Conservation (phyloP, 2,888 invertebrate species). For the Tetranychus piercei region DNA sequence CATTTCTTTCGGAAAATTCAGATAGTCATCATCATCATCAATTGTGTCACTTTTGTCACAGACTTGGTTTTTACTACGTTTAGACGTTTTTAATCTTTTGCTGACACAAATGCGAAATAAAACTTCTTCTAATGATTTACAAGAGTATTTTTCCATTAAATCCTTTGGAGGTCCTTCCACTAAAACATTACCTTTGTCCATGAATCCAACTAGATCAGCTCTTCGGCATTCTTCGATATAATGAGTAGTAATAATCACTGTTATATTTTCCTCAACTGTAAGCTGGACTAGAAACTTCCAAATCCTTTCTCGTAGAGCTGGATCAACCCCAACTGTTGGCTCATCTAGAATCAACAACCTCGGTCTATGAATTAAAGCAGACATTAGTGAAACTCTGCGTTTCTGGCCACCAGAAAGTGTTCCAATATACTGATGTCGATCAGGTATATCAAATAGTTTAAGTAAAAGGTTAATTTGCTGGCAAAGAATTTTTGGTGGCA, state of each 20-base stretch:
- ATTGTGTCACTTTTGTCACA: not conserved
- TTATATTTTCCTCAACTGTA: slow-evolving; percentile 9
- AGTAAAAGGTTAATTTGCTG: slow-evolving; percentile 11
- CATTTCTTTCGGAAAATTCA: not conserved
- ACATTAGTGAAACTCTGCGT: slow-evolving; percentile 16
- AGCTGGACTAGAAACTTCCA: slow-evolving; percentile 15
- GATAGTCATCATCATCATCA: not conserved
- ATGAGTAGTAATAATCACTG: slow-evolving; percentile 15
- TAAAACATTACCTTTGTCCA: slow-evolving; percentile 2
- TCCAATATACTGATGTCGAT: not conserved
- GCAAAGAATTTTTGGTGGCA: slow-evolving; percentile 2
- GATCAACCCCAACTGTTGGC: slow-evolving; percentile 22
- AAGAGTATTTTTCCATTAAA: slow-evolving; percentile 1
- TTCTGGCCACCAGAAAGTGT: slow-evolving; percentile 21
- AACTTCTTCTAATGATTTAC: slow-evolving; percentile 2
- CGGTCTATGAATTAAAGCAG: slow-evolving; percentile 19
- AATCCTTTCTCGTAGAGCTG: slow-evolving; percentile 17
- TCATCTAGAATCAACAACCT: slow-evolving; percentile 14
- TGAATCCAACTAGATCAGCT: slow-evolving; percentile 8
- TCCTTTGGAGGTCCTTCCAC: slow-evolving; percentile 4
- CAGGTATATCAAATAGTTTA: slow-evolving; percentile 15
- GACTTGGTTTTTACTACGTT: not conserved
- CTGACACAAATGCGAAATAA: slow-evolving; percentile 5
- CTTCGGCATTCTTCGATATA: slow-evolving; percentile 11
- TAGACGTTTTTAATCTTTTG: not conserved